Conservation (phyloP, 2,113 vertebrate genomes). For the Gadus macrocephalus region DNA sequence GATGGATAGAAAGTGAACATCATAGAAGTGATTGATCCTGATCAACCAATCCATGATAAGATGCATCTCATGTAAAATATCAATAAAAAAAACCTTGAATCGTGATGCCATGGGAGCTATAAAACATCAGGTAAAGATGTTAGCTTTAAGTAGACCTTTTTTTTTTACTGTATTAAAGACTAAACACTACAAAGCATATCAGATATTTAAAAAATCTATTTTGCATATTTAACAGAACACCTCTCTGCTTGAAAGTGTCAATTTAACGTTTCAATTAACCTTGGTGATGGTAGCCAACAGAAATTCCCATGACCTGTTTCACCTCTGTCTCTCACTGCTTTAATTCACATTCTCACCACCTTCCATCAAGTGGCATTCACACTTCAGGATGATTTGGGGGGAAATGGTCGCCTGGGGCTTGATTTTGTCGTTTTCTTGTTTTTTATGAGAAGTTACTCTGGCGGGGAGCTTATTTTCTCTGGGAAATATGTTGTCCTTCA, state of each 20-base stretch:
- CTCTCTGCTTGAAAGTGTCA: constrained; percentile 2
- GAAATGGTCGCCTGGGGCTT: constrained; percentile 1
- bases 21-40: no score
- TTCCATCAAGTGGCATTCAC: background rate
- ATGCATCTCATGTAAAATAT: no score
- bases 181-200: background rate
- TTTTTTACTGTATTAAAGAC: no score
- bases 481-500: constrained; percentile 16
- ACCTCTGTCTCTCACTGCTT: background rate
- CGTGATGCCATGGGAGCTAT: no score
- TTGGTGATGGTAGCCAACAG: background rate
- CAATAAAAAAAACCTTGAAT: no score
- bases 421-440: constrained; percentile 87
- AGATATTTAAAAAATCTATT: constrained; percentile 1
- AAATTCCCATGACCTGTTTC: background rate
- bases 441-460: constrained; percentile 28
- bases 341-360: no score
- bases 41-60: no score
- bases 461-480: constrained; percentile 4
- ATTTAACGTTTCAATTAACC: constrained; percentile 7
- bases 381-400: background rate
- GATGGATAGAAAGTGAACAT: no score
- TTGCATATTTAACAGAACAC: constrained; percentile 1
- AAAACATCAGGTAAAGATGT: no score
- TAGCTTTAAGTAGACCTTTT: no score